Conservation (phyloP, 1,140 invertebrate species). For the Maconellicoccus hirsutus region DNA sequence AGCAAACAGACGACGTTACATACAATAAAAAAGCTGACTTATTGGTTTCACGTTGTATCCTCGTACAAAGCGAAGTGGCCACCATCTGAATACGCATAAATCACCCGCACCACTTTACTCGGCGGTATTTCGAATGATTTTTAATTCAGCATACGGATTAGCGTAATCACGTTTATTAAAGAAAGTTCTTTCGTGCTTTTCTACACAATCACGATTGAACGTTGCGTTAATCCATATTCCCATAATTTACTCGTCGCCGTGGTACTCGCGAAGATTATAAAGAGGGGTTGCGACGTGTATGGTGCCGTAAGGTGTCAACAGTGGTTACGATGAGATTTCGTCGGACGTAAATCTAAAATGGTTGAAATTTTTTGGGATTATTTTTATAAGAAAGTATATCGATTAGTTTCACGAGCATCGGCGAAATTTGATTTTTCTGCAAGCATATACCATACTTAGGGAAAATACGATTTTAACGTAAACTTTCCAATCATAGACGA, state of each 20-base stretch:
- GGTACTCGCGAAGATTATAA: too few relatives aligned
- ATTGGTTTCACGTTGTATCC: background rate
- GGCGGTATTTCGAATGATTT: background rate
- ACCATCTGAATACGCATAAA: background rate
- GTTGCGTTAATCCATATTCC: background rate
- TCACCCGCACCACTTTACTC: background rate
- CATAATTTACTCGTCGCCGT: background rate
- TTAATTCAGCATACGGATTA: slow-evolving; percentile 10
- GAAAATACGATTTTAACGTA: too few relatives aligned
- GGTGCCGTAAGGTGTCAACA: too few relatives aligned
- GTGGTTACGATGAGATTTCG: too few relatives aligned
- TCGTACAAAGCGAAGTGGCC: background rate
- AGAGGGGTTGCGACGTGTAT: too few relatives aligned
- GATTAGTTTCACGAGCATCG: too few relatives aligned
- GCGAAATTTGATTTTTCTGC: too few relatives aligned
- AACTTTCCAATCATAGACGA: too few relatives aligned
- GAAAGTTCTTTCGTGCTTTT: slow-evolving; percentile 8
- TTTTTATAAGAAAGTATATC: too few relatives aligned
- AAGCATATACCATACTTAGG: too few relatives aligned
- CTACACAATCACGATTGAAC: background rate
- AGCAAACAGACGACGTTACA: background rate
- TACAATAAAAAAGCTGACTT: background rate
- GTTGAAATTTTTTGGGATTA: too few relatives aligned
- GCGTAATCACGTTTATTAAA: background rate
- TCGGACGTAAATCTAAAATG: too few relatives aligned